Conservation (phyloP, 1,140 invertebrate genomes). For the Drosophila rufa region DNA sequence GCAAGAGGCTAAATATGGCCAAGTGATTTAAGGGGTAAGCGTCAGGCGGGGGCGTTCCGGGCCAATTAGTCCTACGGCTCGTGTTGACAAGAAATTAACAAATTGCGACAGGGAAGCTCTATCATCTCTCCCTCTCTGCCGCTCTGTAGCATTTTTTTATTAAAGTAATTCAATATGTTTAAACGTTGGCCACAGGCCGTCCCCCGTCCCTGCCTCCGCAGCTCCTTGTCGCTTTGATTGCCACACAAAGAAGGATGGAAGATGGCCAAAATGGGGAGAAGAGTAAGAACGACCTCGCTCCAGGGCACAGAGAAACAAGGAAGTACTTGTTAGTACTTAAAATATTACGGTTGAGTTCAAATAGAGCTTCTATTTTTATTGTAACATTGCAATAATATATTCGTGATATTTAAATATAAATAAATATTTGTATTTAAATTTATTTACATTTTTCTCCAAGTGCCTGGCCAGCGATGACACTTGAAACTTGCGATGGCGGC, state of each 20-base stretch:
- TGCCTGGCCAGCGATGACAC: constrained; percentile 60
- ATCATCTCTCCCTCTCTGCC: constrained; percentile 4
- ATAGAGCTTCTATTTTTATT: too few relatives aligned
- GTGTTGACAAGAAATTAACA: constrained; percentile 81
- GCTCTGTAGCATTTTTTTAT: constrained; percentile 18
- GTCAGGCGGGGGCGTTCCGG: constrained; percentile 24
- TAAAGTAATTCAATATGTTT: constrained; percentile 82
- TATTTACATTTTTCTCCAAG: neutral
- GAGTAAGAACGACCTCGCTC: constrained; percentile 28
- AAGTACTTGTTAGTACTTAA: neutral
- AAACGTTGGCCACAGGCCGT: constrained; percentile 66
- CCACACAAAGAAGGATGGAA: constrained; percentile 60
- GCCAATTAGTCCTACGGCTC: constrained; percentile 63
- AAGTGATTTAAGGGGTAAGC: constrained; percentile 46
- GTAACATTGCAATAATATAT: too few relatives aligned
- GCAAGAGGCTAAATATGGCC: constrained; percentile 63
- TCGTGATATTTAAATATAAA: too few relatives aligned
- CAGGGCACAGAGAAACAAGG: constrained; percentile 18
- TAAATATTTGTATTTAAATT: neutral
- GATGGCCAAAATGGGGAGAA: constrained; percentile 9
- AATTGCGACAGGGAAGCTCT: constrained; percentile 45
- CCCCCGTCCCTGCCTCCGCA: constrained; percentile 7
- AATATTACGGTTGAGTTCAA: neutral
- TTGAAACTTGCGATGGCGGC: constrained; percentile 60
- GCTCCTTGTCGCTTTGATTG: constrained; percentile 60